Base-by-base conservation (phyloP, 1,140 invertebrate genomes). In the Ephestia elutella region DNA sequence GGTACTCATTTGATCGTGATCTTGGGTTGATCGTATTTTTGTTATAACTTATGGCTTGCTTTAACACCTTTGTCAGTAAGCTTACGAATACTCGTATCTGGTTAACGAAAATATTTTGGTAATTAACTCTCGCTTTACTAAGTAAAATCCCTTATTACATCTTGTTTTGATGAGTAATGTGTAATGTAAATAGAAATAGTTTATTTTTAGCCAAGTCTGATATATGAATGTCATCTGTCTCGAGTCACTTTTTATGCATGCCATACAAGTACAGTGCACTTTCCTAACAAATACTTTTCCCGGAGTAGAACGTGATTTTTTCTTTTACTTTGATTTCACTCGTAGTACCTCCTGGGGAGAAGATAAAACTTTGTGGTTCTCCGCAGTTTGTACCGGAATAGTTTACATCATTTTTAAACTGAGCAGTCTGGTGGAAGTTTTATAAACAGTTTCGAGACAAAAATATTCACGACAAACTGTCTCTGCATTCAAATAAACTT, bases 321-420 rank as follows among this genome's bases (percentile, higher is more conserved):
- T 44, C 15, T 44, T 44, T 44, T 44, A 44, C 15, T 44, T 44
- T 44, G 38, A 44, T 44, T 44, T 17, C 15, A 44, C 38, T 44
- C 15, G 38, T 44, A 44, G 38, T 44, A 17, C 1, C 32, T 28
- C 3, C 30, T 32, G 1, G 38, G n/a, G n/a, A 13, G 38, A 44
- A 44, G 38, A 44, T 44, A 44, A 44, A 44, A 44, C 38, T 44
- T 44, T 15, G 38, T 44, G 38, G 38, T 44, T 44, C 38, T 44
- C 13, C 13, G 13, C 32, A 44, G 38, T 44, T 44, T 44, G 38
- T 44, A 3, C 38, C 0, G 38, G 38, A 44, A 44, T 44, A 17
- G 38, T 44, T 32, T 44, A 44, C 38, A 44, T 44, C 13, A 44
- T 44, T 44, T 44, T 44, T 15, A 44, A 44, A 44, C 38, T 44